Base-by-base conservation (phyloP, 1,140 invertebrate species). In the Drosophila jambulina region DNA sequence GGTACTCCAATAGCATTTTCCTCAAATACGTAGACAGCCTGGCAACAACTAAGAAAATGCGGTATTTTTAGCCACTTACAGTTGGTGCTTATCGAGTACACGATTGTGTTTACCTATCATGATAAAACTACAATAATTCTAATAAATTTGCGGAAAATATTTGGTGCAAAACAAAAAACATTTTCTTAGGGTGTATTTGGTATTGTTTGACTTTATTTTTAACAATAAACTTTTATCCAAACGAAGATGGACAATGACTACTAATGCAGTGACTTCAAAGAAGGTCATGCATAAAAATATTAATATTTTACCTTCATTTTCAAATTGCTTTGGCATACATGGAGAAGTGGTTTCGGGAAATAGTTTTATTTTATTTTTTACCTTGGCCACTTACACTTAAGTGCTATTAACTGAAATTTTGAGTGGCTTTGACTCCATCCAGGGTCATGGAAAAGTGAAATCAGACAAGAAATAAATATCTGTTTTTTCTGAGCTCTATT, bases 21-120 rank as follows among this genome's bases (percentile, higher is more conserved):
- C 32, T 49, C 13, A 36, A 48, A 9, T 56, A 56, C 32, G 43
- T 34, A 86, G 82, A 80, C 84, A 67, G n/a, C 58, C 34, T 59
- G 75, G 65, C 80, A 75, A 68, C 48, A 60, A 49, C 15, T 15
- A 36, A 25, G 6, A 43, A 29, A 46, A 75, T 61, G 63, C 27
- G 32, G 70, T 71, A 72, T 71, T 38, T 40, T 34, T 32, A 58
- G 49, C 4, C n/a, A 32, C 17, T 51, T 36, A 12, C 36, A 62
- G 5, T 59, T 58, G 42, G 29, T 56, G 27, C 43, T 67, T 59
- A 29, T 32, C 17, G n/a, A 46, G n/a, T 7, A 17, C 13, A 21
- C 0, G 7, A 13, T 3, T 36, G 12, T 51, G 4, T n/a, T 68
- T 12, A 23, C 17, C 25, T 29, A 15, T 23, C 10, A 63, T 15